Conservation (phyloP, 2,113 vertebrate genomes). For the Ursus arctos region DNA sequence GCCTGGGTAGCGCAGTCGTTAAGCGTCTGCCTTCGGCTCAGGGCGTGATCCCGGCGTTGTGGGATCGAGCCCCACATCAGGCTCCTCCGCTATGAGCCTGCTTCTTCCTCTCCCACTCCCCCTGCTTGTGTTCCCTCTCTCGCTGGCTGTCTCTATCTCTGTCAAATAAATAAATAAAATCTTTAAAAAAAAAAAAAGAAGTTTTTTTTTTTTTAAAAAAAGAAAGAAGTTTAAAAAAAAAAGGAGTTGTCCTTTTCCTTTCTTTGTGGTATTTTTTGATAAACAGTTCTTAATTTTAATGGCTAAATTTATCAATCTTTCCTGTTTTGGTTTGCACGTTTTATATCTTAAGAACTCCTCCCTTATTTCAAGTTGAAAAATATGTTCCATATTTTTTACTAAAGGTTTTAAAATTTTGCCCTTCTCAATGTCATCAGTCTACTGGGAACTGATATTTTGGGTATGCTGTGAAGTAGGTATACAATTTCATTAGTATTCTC, state of each 20-base stretch:
- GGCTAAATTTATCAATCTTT: not conserved
- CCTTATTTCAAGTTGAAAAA: not conserved
- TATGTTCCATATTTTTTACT: not conserved
- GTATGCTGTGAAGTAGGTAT: not conserved
- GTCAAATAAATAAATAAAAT: too few species aligned
- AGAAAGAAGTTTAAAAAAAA: too few species aligned
- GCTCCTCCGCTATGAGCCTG: too few species aligned
- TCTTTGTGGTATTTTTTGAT: not conserved
- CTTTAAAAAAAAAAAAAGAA: too few species aligned
- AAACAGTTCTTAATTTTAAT: slow-evolving; percentile 11
- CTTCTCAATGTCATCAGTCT: not conserved
- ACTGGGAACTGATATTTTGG: not conserved
- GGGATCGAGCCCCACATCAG: too few species aligned
- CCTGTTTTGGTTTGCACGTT: not conserved
- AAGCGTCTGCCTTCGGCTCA: too few species aligned
- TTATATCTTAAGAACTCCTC: slow-evolving; percentile 8
- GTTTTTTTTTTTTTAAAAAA: too few species aligned
- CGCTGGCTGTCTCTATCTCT: too few species aligned
- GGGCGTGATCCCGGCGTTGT: too few species aligned
- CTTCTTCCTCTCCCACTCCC: too few species aligned
- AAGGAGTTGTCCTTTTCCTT: not conserved
- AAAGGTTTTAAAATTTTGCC: not conserved
- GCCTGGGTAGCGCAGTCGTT: too few species aligned
- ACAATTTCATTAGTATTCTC: slow-evolving; percentile 1
- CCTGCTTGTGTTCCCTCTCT: too few species aligned